These are phyloP conservation scores for Patagioenas fasciata DNA, from an alignment of 2,113 vertebrate genomes.

Conservation along the genomic window DNA sequence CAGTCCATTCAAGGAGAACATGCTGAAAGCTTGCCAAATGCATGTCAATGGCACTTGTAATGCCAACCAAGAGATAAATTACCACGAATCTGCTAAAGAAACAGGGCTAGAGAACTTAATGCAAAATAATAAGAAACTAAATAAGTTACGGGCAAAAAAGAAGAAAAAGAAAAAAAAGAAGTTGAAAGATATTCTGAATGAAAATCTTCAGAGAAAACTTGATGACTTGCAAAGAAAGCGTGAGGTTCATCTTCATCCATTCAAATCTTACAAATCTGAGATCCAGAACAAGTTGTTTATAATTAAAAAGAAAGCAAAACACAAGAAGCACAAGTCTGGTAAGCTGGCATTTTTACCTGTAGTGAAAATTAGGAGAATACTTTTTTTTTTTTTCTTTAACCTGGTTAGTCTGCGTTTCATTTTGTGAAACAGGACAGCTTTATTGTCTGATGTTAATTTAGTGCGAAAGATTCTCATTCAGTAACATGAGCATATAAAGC, in stretches of 20 bases:
- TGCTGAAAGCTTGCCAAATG: constrained; percentile 74
- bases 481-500: not conserved
- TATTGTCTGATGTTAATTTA: not conserved
- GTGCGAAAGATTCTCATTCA: not conserved
- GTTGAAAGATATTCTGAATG: constrained; percentile 78
- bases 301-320: constrained; percentile 87
- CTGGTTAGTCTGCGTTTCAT: not conserved
- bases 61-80: constrained; percentile 69
- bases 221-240: constrained; percentile 76
- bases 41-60: constrained; percentile 71
- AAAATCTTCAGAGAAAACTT: constrained; percentile 76
- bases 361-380: not conserved
- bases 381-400: not conserved
- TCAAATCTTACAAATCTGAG: constrained; percentile 81
- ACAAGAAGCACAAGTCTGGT: constrained; percentile 91
- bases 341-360: constrained; percentile 43
- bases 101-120: constrained; percentile 51
- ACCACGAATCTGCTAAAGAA: constrained; percentile 65
- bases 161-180: constrained; percentile 92
- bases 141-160: constrained; percentile 81
- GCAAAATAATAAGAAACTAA: constrained; percentile 67
- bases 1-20: constrained; percentile 70
- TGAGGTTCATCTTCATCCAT: constrained; percentile 76
- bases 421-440: not conserved
- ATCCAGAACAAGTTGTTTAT: constrained; percentile 77